Evolutionary conservation across 1,140 invertebrate genomes (phyloP).

Genomic region (Branchinecta lynchi): DNA sequence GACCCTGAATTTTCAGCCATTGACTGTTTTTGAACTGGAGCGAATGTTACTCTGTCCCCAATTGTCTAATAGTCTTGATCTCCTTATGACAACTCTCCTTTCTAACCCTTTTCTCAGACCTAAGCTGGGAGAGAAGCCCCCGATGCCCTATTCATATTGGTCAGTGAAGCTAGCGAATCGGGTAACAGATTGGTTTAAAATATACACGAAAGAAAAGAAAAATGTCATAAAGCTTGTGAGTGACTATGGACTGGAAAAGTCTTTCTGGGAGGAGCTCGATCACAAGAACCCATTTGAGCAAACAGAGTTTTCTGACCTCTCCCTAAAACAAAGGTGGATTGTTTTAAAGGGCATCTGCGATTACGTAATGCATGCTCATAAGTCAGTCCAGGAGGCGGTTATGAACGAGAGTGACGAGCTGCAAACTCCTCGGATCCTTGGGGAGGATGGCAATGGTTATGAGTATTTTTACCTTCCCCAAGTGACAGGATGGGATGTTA

Average conservation of each 20-base stretch:
- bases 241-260: neutral
- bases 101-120: neutral
- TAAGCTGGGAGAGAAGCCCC: neutral
- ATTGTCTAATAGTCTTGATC: neutral
- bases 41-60: neutral
- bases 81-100: neutral
- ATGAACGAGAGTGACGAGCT: neutral
- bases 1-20: neutral
- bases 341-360: neutral
- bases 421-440: neutral
- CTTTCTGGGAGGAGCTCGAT: neutral
- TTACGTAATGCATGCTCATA: constrained; percentile 2
- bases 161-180: neutral
- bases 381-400: neutral
- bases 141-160: constrained; percentile 1
- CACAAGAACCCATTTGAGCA: neutral
- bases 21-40: neutral
- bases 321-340: neutral
- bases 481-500: neutral
- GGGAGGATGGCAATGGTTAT: neutral
- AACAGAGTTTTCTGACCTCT: neutral
- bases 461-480: neutral
- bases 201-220: neutral
- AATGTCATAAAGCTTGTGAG: neutral
- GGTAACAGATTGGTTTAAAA: neutral